Percentiles rank a stretch among this genome's conserved stretches.
Conservation (phyloP, 2,888 invertebrate genomes). For the Asteroscopus sphinx region DNA sequence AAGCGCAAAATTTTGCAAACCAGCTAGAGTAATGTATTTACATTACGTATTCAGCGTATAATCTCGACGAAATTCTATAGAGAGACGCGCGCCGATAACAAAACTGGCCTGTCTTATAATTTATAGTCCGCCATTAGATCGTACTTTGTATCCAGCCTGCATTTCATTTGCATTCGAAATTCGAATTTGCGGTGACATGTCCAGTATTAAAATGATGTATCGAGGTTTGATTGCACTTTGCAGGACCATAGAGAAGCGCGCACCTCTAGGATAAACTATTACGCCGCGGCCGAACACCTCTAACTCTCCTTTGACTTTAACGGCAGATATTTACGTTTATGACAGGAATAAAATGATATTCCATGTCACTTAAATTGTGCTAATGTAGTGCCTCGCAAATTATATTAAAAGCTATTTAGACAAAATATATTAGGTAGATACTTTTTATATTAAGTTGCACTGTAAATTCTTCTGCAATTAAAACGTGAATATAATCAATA, state of each 20-base stretch:
- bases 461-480: slow-evolving; percentile 32
- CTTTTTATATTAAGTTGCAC: slow-evolving; percentile 19
- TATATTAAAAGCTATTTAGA: slow-evolving; percentile 18
- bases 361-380: slow-evolving; percentile 34
- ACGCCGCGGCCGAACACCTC: slow-evolving; percentile 22
- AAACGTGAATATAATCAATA: slow-evolving; percentile 29
- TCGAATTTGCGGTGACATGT: slow-evolving; percentile 86
- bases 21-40: slow-evolving; percentile 72
- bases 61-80: slow-evolving; percentile 86
- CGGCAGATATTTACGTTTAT: slow-evolving; percentile 64
- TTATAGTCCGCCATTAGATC: slow-evolving; percentile 84
- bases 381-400: slow-evolving; percentile 28
- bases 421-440: slow-evolving; percentile 25
- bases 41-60: slow-evolving; percentile 84
- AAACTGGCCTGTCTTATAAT: slow-evolving; percentile 82
- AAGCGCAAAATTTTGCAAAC: slow-evolving; percentile 50
- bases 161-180: slow-evolving; percentile 88
- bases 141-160: slow-evolving; percentile 76
- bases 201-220: slow-evolving; percentile 88
- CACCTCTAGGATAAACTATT: slow-evolving; percentile 54
- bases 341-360: slow-evolving; percentile 57
- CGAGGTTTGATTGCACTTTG: slow-evolving; percentile 78
- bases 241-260: slow-evolving; percentile 41
- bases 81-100: slow-evolving; percentile 82
- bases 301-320: slow-evolving; percentile 63